A percentile compares a stretch with the other conserved stretches of the same genome.
These are phyloP conservation scores for Scolopax mira DNA, from an alignment of 2,113 vertebrate species.

Conservation along the genomic window DNA sequence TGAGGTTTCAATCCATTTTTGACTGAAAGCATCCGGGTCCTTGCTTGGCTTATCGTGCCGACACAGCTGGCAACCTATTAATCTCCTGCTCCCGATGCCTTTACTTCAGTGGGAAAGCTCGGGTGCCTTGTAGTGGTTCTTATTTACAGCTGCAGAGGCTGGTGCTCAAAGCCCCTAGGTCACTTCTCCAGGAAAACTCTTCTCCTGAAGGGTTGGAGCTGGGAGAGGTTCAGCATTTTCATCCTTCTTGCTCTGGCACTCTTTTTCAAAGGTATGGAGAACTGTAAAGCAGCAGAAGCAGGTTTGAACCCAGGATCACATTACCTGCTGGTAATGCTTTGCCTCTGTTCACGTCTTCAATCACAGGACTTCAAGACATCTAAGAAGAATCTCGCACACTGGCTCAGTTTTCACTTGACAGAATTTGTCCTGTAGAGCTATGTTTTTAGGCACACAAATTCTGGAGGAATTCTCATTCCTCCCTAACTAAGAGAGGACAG, in stretches of 20 bases:
- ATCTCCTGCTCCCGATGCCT: background rate
- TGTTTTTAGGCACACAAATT: background rate
- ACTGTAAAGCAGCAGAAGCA: fast-evolving
- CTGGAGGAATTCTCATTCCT: background rate
- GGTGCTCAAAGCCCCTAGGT: background rate
- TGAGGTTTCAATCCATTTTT: background rate
- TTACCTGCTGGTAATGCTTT: background rate
- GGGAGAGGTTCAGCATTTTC: background rate
- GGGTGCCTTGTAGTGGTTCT: background rate
- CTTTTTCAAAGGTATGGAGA: background rate
- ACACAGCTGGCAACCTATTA: conserved; percentile 30
- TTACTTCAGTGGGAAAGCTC: background rate
- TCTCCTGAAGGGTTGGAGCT: background rate
- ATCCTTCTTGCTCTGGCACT: background rate
- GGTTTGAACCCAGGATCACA: background rate
- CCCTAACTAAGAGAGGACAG: background rate
- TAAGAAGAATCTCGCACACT: background rate
- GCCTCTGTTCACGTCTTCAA: background rate
- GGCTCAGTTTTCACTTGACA: background rate
- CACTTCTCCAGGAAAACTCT: background rate
- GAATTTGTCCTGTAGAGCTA: background rate
- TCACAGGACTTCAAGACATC: background rate
- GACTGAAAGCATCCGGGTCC: background rate
- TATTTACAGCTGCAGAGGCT: background rate
- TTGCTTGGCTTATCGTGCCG: background rate